These are phyloP conservation scores for Sapayoa aenigma DNA, from an alignment of 2,113 vertebrate genomes.

Conservation along the genomic window DNA sequence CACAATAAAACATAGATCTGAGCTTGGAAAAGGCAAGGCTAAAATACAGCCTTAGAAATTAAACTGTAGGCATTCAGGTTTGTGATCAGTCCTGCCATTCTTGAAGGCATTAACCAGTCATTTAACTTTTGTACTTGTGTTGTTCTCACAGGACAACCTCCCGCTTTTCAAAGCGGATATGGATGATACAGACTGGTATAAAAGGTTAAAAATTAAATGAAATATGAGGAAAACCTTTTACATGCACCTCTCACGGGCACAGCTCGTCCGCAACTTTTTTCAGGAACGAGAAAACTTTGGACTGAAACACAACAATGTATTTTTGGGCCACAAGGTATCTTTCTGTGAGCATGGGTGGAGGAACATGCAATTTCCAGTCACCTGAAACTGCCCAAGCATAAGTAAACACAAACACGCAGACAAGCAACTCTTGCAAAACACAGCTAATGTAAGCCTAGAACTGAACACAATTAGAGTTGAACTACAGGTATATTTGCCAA, in stretches of 20 bases:
- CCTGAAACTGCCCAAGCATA: not conserved
- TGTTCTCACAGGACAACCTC: not conserved
- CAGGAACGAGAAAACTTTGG: not conserved
- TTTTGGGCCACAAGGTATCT: not conserved
- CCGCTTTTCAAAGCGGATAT: not conserved
- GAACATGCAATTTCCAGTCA: not conserved
- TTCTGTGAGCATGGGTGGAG: not conserved
- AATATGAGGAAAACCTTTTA: not conserved
- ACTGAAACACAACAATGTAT: not conserved
- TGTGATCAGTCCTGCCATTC: not conserved
- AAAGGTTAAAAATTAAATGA: not conserved
- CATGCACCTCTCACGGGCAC: not conserved
- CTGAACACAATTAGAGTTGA: not conserved
- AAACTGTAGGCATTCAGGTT: not conserved
- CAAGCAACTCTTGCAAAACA: not conserved
- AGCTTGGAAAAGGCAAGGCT: not conserved
- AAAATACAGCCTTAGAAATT: not conserved
- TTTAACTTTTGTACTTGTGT: not conserved
- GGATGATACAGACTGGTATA: not conserved
- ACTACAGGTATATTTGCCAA: conserved; percentile 6
- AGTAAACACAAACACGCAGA: not conserved
- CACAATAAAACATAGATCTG: not conserved
- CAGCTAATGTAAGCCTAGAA: not conserved
- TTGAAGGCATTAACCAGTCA: not conserved
- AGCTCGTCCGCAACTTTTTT: not conserved